Percentiles rank a stretch among this genome's conserved stretches.
phyloP scores from a whole-genome alignment of 1,140 invertebrate species.

The Conus betulinus region DNA sequence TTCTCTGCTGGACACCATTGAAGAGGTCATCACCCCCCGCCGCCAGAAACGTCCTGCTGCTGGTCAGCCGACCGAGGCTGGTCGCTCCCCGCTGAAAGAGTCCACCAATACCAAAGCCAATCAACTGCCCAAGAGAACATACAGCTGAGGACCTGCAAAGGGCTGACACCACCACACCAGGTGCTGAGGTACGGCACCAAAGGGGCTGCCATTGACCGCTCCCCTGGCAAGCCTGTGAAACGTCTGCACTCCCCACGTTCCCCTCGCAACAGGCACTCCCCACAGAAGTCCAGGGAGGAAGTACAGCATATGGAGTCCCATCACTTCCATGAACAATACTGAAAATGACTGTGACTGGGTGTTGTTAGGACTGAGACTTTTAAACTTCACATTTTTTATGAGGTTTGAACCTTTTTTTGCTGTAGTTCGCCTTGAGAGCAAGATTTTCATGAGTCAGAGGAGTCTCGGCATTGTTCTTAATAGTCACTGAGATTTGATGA shows the following conservation, averaged over 20 bases:
- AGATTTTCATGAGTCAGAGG: neutral
- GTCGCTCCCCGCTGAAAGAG: constrained; percentile 40
- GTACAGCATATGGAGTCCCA: neutral
- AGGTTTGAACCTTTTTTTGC: neutral
- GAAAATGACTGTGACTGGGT: neutral
- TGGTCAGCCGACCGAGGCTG: constrained; percentile 23
- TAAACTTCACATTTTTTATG: neutral
- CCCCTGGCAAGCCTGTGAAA: constrained; percentile 66
- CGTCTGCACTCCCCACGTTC: constrained; percentile 60
- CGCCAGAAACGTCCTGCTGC: neutral
- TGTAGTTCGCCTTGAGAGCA: neutral
- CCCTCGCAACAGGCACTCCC: neutral
- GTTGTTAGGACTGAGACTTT: neutral
- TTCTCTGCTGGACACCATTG: constrained; percentile 56
- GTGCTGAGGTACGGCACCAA: constrained; percentile 36
- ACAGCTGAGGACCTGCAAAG: constrained; percentile 50
- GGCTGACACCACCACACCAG: constrained; percentile 59
- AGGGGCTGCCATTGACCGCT: constrained; percentile 40
- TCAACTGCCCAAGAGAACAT: neutral
- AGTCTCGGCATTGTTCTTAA: too few species aligned
- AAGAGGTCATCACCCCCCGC: constrained; percentile 52
- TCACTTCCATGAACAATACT: constrained; percentile 14
- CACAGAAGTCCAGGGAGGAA: neutral
- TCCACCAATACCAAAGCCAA: constrained; percentile 37
- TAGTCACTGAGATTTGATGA: too few species aligned